Base-by-base conservation (phyloP, 1,140 invertebrate genomes). In the Dendroctonus valens region DNA sequence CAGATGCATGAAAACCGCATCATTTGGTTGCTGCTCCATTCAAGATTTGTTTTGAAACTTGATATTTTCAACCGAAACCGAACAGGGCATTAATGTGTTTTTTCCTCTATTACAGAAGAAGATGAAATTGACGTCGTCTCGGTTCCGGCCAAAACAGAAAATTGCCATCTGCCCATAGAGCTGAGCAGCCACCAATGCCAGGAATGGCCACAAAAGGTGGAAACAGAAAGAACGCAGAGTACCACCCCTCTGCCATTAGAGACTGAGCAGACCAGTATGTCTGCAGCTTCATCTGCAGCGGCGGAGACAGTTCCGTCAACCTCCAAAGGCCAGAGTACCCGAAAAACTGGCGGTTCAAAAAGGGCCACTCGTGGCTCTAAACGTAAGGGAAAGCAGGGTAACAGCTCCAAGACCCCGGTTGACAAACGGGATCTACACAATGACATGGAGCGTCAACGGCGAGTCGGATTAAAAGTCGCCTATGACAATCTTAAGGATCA, bases 381-480 rank as follows among this genome's bases (percentile, higher is more conserved):
- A 65, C 70, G 57, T 59, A 74, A 77, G 11, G 77, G 79, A 72
- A 79, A 78, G 53, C 79, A 77, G 67, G 86, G 81, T 79, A 81
- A 69, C 2, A 80, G 79, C 26, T n/a, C n/a, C n/a, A 85, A 87
- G 65, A 83, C 82, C 42, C 86, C 86, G 48, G 84, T 85, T 58
- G 91, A 93, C 74, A 92, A 92, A 75, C 84, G 93, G 50, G 89
- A 86, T 72, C 81, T 92, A 69, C 93, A 96, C 81, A 96, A 96
- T 77, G 89, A 91, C 72, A 92, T 95, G 89, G 93, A 96, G 78
- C 83, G 93, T 11, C 88, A 92, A 76, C 83, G 93, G 61, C 85
- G 93, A 64, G 90, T 94, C 70, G 91, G 93, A 59, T 83, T 95
- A 48, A 88, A 92, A 73, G 91, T 90, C 73, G 83, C 88, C 5